Evolutionary conservation across 2,797 vertebrate genomes (phyloP), one percentile per base, ranked within the genome.

Genomic region (Crenichthys baileyi): DNA sequence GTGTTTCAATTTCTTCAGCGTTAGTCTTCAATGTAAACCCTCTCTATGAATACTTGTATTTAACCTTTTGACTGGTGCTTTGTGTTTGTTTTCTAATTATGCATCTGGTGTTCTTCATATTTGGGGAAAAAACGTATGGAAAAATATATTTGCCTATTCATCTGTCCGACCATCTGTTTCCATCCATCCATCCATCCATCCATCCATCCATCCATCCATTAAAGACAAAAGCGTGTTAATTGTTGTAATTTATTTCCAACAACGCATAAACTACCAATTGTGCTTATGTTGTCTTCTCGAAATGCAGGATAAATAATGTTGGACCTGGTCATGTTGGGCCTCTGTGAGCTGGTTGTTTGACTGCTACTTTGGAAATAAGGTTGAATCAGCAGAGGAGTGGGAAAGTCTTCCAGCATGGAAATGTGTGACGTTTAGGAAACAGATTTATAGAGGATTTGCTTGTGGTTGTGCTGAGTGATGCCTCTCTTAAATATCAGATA

Each of bases 371-470:
- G 75, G 70, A 68, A 81, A 80, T 84, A 91, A 90, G 83, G 91
- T 92, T 89, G 81, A 78, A 48, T 85, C 85, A 85, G 61, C 63
- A 9, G 56, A 75, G 81, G 91, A 80, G 71, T 81, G 36, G 29
- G 78, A 80, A 83, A 71, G 67, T 82, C 81, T 80, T 75, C 76
- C 73, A 78, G 85, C 80, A 74, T 79, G 88, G 85, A 78, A 77
- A 72, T 60, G 48, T 51, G 79, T 89, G 90, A 91, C 92, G 88
- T 92, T 93, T 81, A 79, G 76, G 63, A 71, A 55, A 58, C 63
- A 73, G 81, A 85, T 88, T 76, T 76, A 80, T 56, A 7, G 67
- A 71, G 67, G 46, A 70, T 72, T 65, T 81, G 87, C 72, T 88
- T 79, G 71, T 65, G 31, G 79, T 46, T 61, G 74, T 39, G 72